phyloP scores from a whole-genome alignment of 1,140 invertebrate genomes.

The Manduca sexta region DNA sequence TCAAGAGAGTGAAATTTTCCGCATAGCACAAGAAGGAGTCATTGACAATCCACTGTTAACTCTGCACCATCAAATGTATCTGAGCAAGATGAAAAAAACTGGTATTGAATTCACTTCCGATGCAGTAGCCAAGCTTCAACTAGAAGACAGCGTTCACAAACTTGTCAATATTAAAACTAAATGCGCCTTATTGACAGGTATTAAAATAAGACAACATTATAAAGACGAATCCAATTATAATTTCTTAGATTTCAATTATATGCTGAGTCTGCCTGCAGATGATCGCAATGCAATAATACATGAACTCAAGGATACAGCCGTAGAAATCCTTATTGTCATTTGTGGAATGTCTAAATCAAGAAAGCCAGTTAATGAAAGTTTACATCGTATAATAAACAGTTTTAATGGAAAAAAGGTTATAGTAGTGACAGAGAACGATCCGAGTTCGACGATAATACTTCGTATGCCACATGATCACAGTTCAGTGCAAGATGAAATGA shows the following conservation, averaged over 20 bases:
- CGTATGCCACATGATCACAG: neutral
- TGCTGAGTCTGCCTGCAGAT: slow-evolving; percentile 4
- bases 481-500: slow-evolving; percentile 1
- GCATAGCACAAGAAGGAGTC: slow-evolving; percentile 12
- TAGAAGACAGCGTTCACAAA: neutral
- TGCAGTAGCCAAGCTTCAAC: slow-evolving; percentile 1
- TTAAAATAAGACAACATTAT: slow-evolving; percentile 13
- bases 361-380: neutral
- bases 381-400: slow-evolving; percentile 1
- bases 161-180: slow-evolving; percentile 9
- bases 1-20: slow-evolving; percentile 13
- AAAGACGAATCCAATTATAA: slow-evolving; percentile 2
- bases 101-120: slow-evolving; percentile 10
- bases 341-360: slow-evolving; percentile 4
- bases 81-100: slow-evolving; percentile 10
- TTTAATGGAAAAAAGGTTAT: slow-evolving; percentile 9
- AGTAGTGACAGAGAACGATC: slow-evolving; percentile 4
- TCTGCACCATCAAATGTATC: slow-evolving; percentile 14
- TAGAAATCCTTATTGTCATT: slow-evolving; percentile 8
- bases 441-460: neutral
- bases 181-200: slow-evolving; percentile 7
- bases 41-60: slow-evolving; percentile 16
- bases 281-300: slow-evolving; percentile 10
- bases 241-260: slow-evolving; percentile 18
- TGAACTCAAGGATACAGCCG: slow-evolving; percentile 9